phyloP scores from a whole-genome alignment of 2,797 vertebrate genomes.

The Buphagus erythrorhynchus region DNA sequence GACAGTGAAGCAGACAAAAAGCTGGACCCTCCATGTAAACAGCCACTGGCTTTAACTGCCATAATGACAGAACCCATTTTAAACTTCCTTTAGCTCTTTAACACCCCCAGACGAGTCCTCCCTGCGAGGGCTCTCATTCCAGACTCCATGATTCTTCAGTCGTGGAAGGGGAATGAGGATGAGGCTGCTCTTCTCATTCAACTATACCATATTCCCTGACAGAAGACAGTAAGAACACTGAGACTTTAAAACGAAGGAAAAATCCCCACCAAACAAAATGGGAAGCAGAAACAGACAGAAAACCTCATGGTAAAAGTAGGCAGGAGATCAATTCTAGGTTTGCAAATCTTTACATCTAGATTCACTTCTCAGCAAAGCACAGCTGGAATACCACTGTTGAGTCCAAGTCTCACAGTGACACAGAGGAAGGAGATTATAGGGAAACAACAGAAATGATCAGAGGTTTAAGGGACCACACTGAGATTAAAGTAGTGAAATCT shows the following conservation, averaged over 20 bases:
- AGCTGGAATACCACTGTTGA: not conserved
- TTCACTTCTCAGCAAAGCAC: not conserved
- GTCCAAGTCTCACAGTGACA: not conserved
- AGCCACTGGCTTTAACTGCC: not conserved
- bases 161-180: not conserved
- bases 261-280: not conserved
- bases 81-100: not conserved
- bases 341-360: not conserved
- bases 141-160: not conserved
- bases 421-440: not conserved
- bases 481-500: not conserved
- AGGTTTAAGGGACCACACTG: not conserved
- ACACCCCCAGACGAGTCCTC: rapidly evolving
- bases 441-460: not conserved
- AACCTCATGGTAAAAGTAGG: not conserved
- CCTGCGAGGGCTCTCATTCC: not conserved
- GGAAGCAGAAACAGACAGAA: not conserved
- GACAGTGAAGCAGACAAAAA: not conserved
- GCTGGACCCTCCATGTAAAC: not conserved
- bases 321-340: not conserved
- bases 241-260: not conserved
- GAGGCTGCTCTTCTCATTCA: not conserved
- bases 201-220: not conserved
- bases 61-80: not conserved
- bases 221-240: not conserved